Base-by-base conservation (phyloP, 35 echinoderm and acorn worm species). In the Heliocidaris erythrogramma region DNA sequence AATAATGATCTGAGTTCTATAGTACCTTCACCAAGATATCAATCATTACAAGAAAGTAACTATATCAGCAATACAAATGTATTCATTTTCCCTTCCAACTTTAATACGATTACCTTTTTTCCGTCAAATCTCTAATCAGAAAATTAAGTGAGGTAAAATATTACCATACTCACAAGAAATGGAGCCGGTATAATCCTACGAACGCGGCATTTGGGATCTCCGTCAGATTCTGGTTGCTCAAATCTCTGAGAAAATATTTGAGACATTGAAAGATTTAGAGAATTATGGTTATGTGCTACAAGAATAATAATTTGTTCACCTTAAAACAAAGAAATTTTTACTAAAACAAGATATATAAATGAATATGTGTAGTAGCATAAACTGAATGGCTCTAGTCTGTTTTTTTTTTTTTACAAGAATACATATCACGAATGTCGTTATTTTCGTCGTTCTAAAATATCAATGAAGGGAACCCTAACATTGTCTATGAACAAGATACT, bases 171-270 rank as follows among this genome's bases (percentile, higher is more conserved):
- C 85, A 95, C 95, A 95, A 52, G 85, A 59, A 94, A 1, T 32
- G 42, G 10, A 96, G 85, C 11, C 59, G 47, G 85, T 53, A 14
- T 2, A 96, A 30, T 14, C 95, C 95, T 7, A 42, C 91, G 24
- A 96, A 96, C 4, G 92, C 95, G 2, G 59, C 71, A 27, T 48
- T 47, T 5, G 48, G 13, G 42, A 93, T 30, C n/a, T 78, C 69
- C 49, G 42, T 47, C 18, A 96, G 47, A 16, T 93, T 94, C 52
- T 96, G 95, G 27, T 88, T 35, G 42, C 95, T 96, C 12, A 96
- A 31, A 47, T 96, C 95, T 32, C 95, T 96, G 50, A 49, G 16
- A 5, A 48, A 86, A 86, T 30, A 32, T 7, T 18, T 17, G 10
- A 0, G 31, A 24, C 13, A 86, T 30, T 16, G 85, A 32, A 86